Base-by-base conservation (phyloP, 1,140 invertebrate species). In the Kradibia gibbosae region DNA sequence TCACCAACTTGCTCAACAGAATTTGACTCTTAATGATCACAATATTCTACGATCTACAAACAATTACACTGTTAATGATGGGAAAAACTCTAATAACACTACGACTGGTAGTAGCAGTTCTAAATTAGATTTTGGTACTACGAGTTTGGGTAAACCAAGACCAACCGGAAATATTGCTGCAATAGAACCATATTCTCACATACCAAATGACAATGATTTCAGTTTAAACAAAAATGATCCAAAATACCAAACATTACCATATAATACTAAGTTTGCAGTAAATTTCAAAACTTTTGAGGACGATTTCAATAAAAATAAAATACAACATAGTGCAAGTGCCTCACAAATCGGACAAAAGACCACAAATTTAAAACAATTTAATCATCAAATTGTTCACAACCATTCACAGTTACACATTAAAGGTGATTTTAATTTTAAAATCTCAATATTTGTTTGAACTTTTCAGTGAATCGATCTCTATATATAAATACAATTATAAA, bases 231-330 rank as follows among this genome's bases (percentile, higher is more conserved):
- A 98, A 90, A 96, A 95, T 71, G 96, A 98, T 89, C 96, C 97
- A 0, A 98, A 98, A 90, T 98, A 98, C 92, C 97, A 98, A 91
- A 97, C 96, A 28, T 92, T 98, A 88, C 97, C 97, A 67, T 97
- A 97, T 88, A 97, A 97, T 85, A 96, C 96, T 11, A 96, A 97
- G 90, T 96, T 97, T 87, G 93, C 94, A 13, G 93, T 93, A 5
- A 93, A 93, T 85, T 91, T 93, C 77, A 89, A 91, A 78, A 82
- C 84, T 22, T 48, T 82, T 39, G 90, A 92, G 11, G 91, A 91
- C 71, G 91, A 91, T 71, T 87, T 91, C 7, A 92, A 91, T 55
- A 91, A 91, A 75, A 91, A 90, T 67, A 81, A 81, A 70, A 89
- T 92, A 60, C 91, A 91, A 22, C 90, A 91, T 57, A 91, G 89